Evolutionary conservation across 2,113 vertebrate genomes (phyloP).

Genomic region (Gallinago media): DNA sequence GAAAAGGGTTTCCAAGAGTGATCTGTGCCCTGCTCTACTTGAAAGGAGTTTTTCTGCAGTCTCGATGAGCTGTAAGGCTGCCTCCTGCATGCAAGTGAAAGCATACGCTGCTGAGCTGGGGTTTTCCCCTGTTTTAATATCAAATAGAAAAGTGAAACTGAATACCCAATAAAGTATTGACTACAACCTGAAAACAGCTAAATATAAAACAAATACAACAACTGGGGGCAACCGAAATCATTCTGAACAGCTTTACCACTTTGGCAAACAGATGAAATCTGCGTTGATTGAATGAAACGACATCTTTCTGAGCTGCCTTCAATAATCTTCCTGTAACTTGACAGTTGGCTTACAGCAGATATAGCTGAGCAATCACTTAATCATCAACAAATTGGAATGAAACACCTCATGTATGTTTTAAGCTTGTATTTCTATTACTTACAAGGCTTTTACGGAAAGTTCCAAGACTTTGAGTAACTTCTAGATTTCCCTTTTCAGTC

Average conservation of each 20-base stretch:
- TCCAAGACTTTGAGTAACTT: conserved; percentile 12
- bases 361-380: conserved; percentile 36
- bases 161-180: not conserved
- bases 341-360: conserved; percentile 35
- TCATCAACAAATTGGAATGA: conserved; percentile 36
- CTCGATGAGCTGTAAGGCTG: not conserved
- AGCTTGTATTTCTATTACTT: conserved; percentile 19
- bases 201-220: not conserved
- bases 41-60: not conserved
- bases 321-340: not conserved
- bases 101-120: not conserved
- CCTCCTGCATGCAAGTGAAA: not conserved
- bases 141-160: conserved; percentile 21
- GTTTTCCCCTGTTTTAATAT: not conserved
- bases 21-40: not conserved
- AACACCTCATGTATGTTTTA: conserved; percentile 31
- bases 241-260: conserved; percentile 4
- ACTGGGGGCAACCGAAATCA: not conserved
- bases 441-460: not conserved
- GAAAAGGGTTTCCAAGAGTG: not conserved
- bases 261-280: conserved; percentile 24
- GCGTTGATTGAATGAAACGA: conserved; percentile 10
- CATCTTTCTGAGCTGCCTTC: conserved; percentile 32
- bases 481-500: conserved; percentile 5
- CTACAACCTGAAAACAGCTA: not conserved